A percentile compares a stretch with the other conserved stretches of the same genome.
Evolutionary conservation across 2,113 vertebrate genomes (phyloP).

Genomic region (human (Homo sapiens)): GRCh38 chr9:3837001-3837500

Average conservation of each 20-base stretch:
- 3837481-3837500: not conserved
- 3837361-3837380: not conserved
- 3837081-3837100: not conserved
- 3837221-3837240: not conserved
- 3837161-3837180: not conserved
- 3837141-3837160: not conserved
- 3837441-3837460: not conserved
- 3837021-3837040: not conserved
- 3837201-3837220: not conserved
- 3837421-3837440: not conserved
- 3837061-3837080: not conserved
- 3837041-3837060: not conserved
- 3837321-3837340: not conserved
- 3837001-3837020: not conserved
- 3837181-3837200: not conserved
- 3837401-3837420: not conserved
- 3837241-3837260: not conserved
- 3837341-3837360: not conserved
- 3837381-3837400: not conserved
- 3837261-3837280: not conserved
- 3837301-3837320: not conserved
- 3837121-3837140: not conserved
- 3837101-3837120: not conserved
- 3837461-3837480: not conserved
- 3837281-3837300: not conserved